Evolutionary conservation across 37 sponge, comb jelly and placozoan species (phyloP).

Genomic region (Aplysina aerophoba): DNA sequence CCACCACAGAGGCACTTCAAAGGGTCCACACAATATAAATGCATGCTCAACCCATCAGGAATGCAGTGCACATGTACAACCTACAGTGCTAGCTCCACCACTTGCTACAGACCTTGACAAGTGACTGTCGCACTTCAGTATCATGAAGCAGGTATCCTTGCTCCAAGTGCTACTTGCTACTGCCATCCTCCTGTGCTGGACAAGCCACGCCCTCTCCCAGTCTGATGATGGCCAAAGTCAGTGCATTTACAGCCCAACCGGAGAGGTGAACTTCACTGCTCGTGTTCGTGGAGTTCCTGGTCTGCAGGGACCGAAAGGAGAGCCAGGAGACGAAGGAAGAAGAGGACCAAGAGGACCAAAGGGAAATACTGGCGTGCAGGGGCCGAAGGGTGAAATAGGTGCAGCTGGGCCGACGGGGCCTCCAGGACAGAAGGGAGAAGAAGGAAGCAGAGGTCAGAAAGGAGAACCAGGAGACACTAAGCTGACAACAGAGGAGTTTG

Average conservation of each 20-base stretch:
- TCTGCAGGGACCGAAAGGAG: slow-evolving; percentile 32
- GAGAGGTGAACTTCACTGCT: background rate
- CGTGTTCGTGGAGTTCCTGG: slow-evolving; percentile 46
- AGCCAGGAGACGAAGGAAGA: slow-evolving; percentile 11
- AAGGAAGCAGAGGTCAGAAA: slow-evolving; percentile 22
- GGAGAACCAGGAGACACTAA: slow-evolving; percentile 20
- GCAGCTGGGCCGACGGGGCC: slow-evolving; percentile 16
- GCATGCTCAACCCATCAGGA: too few relatives aligned
- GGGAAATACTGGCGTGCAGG: slow-evolving; percentile 19
- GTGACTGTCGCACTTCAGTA: too few relatives aligned
- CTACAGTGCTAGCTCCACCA: too few relatives aligned
- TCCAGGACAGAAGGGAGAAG: background rate
- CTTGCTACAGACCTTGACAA: too few relatives aligned
- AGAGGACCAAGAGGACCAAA: slow-evolving; percentile 28
- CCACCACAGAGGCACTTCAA: too few relatives aligned
- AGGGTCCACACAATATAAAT: too few relatives aligned
- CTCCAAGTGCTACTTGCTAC: too few relatives aligned
- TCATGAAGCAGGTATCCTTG: too few relatives aligned
- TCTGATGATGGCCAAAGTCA: background rate
- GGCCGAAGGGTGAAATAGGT: slow-evolving; percentile 30
- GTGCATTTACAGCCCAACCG: background rate
- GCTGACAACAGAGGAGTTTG: background rate
- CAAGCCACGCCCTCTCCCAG: background rate
- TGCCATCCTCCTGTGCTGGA: too few relatives aligned
- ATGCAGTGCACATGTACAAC: too few relatives aligned